Conservation (phyloP, 1,140 invertebrate genomes). For the Aculops lycopersici region DNA sequence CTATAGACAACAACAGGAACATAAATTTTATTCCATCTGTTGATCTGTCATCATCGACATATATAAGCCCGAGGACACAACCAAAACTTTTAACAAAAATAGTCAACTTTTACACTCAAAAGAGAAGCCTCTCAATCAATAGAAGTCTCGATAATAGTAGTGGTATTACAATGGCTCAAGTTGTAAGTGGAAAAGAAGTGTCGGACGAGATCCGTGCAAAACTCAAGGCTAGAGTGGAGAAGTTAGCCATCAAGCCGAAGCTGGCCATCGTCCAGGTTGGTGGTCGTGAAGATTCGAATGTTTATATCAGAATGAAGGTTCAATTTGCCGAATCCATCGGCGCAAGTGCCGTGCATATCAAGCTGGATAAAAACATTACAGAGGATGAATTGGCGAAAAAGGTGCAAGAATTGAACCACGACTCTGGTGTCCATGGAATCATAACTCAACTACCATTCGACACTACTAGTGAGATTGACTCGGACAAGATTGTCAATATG, state of each 20-base stretch:
- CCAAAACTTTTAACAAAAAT: too few relatives aligned
- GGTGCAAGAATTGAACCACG: slow-evolving; percentile 42
- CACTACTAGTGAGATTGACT: slow-evolving; percentile 40
- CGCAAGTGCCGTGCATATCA: slow-evolving; percentile 42
- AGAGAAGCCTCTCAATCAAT: too few relatives aligned
- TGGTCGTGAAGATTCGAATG: slow-evolving; percentile 81
- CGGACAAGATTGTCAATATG: slow-evolving; percentile 40
- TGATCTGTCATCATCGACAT: too few relatives aligned
- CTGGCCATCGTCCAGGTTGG: slow-evolving; percentile 30
- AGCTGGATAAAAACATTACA: slow-evolving; percentile 43
- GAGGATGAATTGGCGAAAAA: slow-evolving; percentile 40
- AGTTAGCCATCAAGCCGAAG: slow-evolving; percentile 3
- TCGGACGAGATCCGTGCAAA: slow-evolving; percentile 15
- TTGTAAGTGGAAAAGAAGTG: slow-evolving; percentile 27
- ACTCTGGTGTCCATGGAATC: slow-evolving; percentile 59
- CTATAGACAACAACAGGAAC: too few relatives aligned
- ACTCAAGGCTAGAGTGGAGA: slow-evolving; percentile 4
- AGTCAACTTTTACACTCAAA: too few relatives aligned
- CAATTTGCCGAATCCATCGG: slow-evolving; percentile 69
- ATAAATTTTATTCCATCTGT: too few relatives aligned
- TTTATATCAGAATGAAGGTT: slow-evolving; percentile 88
- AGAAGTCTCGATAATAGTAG: too few relatives aligned
- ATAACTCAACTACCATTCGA: slow-evolving; percentile 86
- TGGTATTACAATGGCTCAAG: slow-evolving; percentile 20
- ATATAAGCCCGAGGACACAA: too few relatives aligned